Percentiles rank a stretch among this genome's conserved stretches.
Conservation (phyloP, 2,113 vertebrate genomes). For the Phrynosoma platyrhinos region DNA sequence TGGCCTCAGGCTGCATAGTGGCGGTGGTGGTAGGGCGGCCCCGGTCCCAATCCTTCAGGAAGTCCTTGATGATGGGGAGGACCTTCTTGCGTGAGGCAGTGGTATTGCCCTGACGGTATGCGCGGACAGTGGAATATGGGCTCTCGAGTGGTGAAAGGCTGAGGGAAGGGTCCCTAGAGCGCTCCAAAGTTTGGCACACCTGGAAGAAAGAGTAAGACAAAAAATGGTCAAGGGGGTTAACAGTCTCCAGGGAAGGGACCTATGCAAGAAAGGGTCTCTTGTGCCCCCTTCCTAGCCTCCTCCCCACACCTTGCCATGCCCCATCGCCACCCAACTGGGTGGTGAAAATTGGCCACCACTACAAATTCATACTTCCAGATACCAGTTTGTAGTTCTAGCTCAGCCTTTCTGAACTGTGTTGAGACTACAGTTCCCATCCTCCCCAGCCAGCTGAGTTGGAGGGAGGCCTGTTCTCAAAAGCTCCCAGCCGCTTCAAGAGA, state of each 20-base stretch:
- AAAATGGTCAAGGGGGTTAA: too few relatives aligned
- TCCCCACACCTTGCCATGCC: too few relatives aligned
- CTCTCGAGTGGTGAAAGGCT: conserved; percentile 77
- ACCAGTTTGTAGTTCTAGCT: too few relatives aligned
- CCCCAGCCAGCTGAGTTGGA: background rate
- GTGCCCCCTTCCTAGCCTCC: too few relatives aligned
- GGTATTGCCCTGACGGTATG: conserved; percentile 88
- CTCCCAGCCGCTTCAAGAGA: too few relatives aligned
- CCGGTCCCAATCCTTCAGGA: conserved; percentile 73
- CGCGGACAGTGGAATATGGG: conserved; percentile 73
- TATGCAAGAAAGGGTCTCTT: too few relatives aligned
- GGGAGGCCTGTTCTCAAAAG: background rate
- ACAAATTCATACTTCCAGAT: too few relatives aligned
- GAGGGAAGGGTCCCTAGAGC: conserved; percentile 75
- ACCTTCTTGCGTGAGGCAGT: conserved; percentile 88
- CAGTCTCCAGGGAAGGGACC: too few relatives aligned
- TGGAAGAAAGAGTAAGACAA: conserved; percentile 41
- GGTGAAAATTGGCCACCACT: too few relatives aligned
- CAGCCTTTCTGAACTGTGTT: background rate
- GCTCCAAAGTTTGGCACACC: conserved; percentile 85
- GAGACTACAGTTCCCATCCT: background rate
- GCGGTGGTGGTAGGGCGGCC: background rate
- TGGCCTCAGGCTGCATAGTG: conserved; percentile 44
- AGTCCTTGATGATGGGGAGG: conserved; percentile 86
- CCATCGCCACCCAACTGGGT: too few relatives aligned